Conservation (phyloP, 2,888 invertebrate genomes). For the Stenichneumon culpator region DNA sequence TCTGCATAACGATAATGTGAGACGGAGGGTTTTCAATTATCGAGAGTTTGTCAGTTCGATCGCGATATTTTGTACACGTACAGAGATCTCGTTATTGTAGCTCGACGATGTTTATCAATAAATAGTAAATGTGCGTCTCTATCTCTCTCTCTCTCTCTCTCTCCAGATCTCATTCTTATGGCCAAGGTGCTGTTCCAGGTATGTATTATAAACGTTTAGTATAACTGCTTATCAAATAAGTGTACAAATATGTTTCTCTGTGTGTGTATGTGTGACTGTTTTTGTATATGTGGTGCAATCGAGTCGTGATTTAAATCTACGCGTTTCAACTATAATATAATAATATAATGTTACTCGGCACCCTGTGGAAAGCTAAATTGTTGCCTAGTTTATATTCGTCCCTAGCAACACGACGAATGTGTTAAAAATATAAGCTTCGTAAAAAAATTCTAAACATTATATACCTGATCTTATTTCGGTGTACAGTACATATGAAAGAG, state of each 20-base stretch:
- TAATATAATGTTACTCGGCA: conserved; percentile 54
- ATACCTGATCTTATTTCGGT: conserved; percentile 72
- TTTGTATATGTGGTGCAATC: conserved; percentile 44
- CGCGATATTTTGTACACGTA: conserved; percentile 34
- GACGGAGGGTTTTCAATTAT: conserved; percentile 51
- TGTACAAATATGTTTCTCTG: conserved; percentile 49
- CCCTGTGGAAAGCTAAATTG: conserved; percentile 56
- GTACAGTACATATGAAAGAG: conserved; percentile 76
- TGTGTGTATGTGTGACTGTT: conserved; percentile 21
- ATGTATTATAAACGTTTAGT: conserved; percentile 60
- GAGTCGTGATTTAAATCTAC: conserved; percentile 56
- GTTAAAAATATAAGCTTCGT: conserved; percentile 79
- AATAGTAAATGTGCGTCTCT: conserved; percentile 63
- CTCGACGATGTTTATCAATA: conserved; percentile 44
- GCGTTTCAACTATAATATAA: conserved; percentile 38
- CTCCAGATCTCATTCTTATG: conserved; percentile 39
- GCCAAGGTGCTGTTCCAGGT: conserved; percentile 55
- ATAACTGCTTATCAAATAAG: conserved; percentile 58
- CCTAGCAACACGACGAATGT: conserved; percentile 43
- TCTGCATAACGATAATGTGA: conserved; percentile 55
- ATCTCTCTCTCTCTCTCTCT: conserved; percentile 31
- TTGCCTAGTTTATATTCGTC: conserved; percentile 32
- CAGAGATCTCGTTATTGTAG: conserved; percentile 27
- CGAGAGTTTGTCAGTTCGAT: conserved; percentile 42
- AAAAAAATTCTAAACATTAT: conserved; percentile 77